These are phyloP conservation scores for Pangasius macronema DNA, from an alignment of 2,797 vertebrate genomes.

Conservation along the genomic window DNA sequence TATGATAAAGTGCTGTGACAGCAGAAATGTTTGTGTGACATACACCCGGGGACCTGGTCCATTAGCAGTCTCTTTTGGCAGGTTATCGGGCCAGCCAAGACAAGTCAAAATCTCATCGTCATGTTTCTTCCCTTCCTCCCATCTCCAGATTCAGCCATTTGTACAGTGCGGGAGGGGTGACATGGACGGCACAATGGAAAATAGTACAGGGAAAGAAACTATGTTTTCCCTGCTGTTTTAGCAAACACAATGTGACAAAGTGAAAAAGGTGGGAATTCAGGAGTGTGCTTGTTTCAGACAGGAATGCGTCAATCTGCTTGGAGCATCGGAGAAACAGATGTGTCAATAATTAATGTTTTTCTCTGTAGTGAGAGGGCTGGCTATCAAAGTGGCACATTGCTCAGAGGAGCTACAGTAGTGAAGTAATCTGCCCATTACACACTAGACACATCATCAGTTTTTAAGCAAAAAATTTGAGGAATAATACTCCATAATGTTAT, in stretches of 20 bases:
- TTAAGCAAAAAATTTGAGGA: neutral
- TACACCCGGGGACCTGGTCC: constrained; percentile 70
- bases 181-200: constrained; percentile 51
- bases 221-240: constrained; percentile 86
- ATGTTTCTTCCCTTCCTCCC: constrained; percentile 29
- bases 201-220: constrained; percentile 68
- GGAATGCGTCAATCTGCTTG: constrained; percentile 71
- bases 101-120: constrained; percentile 55
- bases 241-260: constrained; percentile 87
- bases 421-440: neutral
- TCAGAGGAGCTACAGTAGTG: constrained; percentile 36
- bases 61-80: constrained; percentile 73
- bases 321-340: constrained; percentile 76
- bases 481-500: neutral
- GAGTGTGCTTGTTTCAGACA: constrained; percentile 66
- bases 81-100: constrained; percentile 62
- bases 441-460: neutral
- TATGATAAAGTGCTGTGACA: constrained; percentile 77
- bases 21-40: constrained; percentile 82
- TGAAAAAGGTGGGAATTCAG: constrained; percentile 67
- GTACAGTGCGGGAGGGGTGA: constrained; percentile 64
- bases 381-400: constrained; percentile 72
- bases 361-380: neutral
- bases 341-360: constrained; percentile 84
- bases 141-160: constrained; percentile 74